phyloP scores from a whole-genome alignment of 2,113 vertebrate genomes.

The Circaetus cinerascens region DNA sequence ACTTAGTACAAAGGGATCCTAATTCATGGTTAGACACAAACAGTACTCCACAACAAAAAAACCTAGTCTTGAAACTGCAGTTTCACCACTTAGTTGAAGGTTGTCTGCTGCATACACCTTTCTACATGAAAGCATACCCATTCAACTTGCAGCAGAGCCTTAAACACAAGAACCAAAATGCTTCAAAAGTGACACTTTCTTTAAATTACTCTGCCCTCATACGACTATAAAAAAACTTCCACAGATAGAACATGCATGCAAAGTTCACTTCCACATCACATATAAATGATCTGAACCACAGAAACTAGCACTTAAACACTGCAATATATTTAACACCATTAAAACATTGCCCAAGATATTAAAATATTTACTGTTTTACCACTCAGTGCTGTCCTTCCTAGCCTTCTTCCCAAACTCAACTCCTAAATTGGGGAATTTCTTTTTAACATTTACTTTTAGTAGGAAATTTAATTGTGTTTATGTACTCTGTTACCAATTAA shows the following conservation, averaged over 20 bases:
- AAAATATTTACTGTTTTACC: not conserved
- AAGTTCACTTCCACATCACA: not conserved
- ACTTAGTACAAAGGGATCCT: not conserved
- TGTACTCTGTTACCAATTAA: not conserved
- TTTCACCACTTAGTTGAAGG: not conserved
- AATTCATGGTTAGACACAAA: not conserved
- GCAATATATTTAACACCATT: not conserved
- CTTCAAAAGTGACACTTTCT: not conserved
- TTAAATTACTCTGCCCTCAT: not conserved
- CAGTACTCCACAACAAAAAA: not conserved
- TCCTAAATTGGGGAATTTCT: not conserved
- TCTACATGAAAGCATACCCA: not conserved
- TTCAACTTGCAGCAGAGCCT: not conserved
- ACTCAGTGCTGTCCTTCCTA: not conserved
- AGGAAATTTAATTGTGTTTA: not conserved
- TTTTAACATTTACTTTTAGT: not conserved
- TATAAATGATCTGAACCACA: not conserved
- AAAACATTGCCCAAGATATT: not conserved
- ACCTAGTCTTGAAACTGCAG: not conserved
- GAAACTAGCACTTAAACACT: not conserved
- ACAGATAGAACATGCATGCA: not conserved
- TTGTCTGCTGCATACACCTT: accelerated
- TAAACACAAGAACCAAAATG: not conserved
- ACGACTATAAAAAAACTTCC: not conserved
- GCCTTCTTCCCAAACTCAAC: not conserved